Evolutionary conservation across 2,113 vertebrate species (phyloP), one percentile per base, ranked within the genome.

Genomic region (Microtus ochrogaster): DNA sequence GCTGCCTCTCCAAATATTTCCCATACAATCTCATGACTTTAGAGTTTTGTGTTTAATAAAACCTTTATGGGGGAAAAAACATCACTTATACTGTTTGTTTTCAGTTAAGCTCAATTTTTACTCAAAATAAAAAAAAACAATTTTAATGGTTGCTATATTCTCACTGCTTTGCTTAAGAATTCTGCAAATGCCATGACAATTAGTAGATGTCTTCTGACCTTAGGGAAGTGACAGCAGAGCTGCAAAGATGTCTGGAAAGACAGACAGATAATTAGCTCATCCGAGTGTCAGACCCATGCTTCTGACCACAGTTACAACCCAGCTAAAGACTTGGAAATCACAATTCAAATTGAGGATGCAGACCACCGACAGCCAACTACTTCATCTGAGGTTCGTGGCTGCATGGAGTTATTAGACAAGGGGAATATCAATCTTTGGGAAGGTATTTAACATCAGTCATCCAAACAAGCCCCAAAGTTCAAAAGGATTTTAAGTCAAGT

Each of bases 351-450:
- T 36, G 41, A 95, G 65, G 92, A 77, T 72, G 68, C 41, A 90
- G 83, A 81, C 41, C 52, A 87, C 70, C 73, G 7, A 9, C 19
- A 87, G 41, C 65, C 55, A 94, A 85, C 79, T 85, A 81, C 72
- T 78, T 89, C 87, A 58, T 78, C 90, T 61, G 78, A 97, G 88
- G 65, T 36, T 77, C 33, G 74, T 7, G 1, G 11, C 36, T 70
- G 91, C 86, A 93, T 36, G 7, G 2, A 94, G 47, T 92, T 78
- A 97, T 55, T 86, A 91, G 14, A 89, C n/a, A 81, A 95, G 28
- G 5, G 12, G 33, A 79, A 79, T 90, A 92, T 55, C n/a, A 30
- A 16, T 66, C 83, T 78, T 78, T 79, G 86, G 55, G 86, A 91
- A 97, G 33, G 30, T 55, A 77, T 61, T 90, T 82, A 90, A 91